Conservation (phyloP, 2,113 vertebrate genomes). For the Chinchilla lanigera region DNA sequence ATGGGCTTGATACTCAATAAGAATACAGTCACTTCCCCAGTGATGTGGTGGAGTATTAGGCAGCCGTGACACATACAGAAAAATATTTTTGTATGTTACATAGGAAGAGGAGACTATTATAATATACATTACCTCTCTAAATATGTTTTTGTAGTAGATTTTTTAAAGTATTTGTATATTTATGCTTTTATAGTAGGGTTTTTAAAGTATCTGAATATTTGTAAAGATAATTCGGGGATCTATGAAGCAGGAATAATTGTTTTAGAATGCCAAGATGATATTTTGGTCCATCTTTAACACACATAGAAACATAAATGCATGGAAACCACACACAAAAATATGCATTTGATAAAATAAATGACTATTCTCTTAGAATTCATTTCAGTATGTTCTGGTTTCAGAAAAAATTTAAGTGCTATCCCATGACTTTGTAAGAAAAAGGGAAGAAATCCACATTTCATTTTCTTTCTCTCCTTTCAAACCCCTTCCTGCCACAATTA, state of each 20-base stretch:
- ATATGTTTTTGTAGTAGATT: background rate
- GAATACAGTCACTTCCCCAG: background rate
- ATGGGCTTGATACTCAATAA: background rate
- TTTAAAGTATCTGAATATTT: conserved; percentile 12
- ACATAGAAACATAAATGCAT: background rate
- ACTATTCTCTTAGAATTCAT: background rate
- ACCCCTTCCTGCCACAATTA: background rate
- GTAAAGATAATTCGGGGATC: background rate
- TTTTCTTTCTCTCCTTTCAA: background rate
- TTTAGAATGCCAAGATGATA: background rate
- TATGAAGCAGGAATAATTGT: background rate
- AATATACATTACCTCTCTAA: background rate
- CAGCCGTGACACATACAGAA: background rate
- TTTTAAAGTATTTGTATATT: background rate
- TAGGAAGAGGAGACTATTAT: conserved; percentile 31
- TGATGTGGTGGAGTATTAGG: background rate
- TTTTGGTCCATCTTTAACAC: background rate
- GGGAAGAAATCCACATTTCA: background rate
- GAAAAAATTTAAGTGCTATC: background rate
- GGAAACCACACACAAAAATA: background rate
- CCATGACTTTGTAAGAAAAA: background rate
- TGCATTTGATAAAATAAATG: background rate
- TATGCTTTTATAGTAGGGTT: background rate
- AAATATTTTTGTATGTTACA: background rate
- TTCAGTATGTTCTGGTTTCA: background rate